Evolutionary conservation across 2,888 invertebrate species (phyloP).

Genomic region (Dryobotodes eremita): DNA sequence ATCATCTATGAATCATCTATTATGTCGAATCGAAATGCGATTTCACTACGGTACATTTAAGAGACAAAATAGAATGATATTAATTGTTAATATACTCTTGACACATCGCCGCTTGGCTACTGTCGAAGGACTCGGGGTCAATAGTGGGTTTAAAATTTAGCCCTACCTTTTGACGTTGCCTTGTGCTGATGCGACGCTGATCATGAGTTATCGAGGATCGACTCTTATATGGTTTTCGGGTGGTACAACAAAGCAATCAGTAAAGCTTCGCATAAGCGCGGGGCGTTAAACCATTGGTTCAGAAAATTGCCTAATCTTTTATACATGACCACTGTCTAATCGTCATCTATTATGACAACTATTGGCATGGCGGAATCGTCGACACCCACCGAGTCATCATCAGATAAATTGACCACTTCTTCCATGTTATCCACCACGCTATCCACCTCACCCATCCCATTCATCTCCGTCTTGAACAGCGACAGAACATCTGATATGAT

Average conservation of each 20-base stretch:
- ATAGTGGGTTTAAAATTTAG: neutral
- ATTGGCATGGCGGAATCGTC: slow-evolving; percentile 32
- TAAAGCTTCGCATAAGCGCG: neutral
- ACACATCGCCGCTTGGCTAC: neutral
- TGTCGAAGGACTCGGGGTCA: neutral
- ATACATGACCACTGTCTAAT: slow-evolving; percentile 26
- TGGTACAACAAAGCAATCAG: neutral
- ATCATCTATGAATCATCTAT: slow-evolving; percentile 30
- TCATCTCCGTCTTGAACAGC: slow-evolving; percentile 76
- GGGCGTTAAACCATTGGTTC: neutral
- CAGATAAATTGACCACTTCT: slow-evolving; percentile 75
- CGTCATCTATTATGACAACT: slow-evolving; percentile 51
- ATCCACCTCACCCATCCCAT: slow-evolving; percentile 36
- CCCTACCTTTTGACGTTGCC: neutral
- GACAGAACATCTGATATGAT: slow-evolving; percentile 87
- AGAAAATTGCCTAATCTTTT: neutral
- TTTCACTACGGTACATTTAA: slow-evolving; percentile 27
- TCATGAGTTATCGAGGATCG: neutral
- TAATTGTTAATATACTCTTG: neutral
- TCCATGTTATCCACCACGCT: slow-evolving; percentile 76
- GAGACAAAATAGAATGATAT: slow-evolving; percentile 14
- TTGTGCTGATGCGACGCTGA: slow-evolving; percentile 1
- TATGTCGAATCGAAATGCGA: slow-evolving; percentile 10
- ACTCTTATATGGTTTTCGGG: neutral
- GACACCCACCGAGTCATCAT: slow-evolving; percentile 61